phyloP scores from a whole-genome alignment of 2,888 invertebrate species.

The Cephus nigrinus region DNA sequence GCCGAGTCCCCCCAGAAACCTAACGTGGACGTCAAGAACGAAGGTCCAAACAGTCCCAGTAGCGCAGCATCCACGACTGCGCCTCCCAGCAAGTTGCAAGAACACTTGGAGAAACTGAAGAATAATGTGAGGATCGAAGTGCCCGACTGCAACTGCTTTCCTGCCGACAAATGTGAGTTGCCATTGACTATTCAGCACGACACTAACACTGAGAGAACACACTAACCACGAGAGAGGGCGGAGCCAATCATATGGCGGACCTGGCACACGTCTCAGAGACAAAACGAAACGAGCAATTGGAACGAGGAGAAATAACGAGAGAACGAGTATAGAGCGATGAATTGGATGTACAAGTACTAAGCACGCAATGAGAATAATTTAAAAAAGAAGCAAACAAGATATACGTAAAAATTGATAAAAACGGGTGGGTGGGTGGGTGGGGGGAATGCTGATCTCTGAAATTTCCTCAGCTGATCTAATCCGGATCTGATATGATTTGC shows the following conservation, averaged over 20 bases:
- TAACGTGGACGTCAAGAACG: conserved; percentile 58
- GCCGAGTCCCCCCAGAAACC: conserved; percentile 66
- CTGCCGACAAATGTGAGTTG: conserved; percentile 78
- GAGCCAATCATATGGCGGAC: background rate
- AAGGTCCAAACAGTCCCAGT: conserved; percentile 62
- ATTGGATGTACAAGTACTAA: background rate
- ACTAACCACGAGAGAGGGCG: conserved; percentile 47
- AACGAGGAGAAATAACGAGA: conserved; percentile 6
- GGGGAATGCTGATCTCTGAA: background rate
- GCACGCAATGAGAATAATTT: conserved; percentile 2
- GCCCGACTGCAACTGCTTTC: conserved; percentile 90
- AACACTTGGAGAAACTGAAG: conserved; percentile 71
- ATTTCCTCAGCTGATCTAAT: background rate
- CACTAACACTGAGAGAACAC: conserved; percentile 59
- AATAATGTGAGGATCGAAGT: conserved; percentile 84
- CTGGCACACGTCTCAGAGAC: background rate
- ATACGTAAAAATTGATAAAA: background rate
- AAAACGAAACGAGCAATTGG: background rate
- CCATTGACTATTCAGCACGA: conserved; percentile 55
- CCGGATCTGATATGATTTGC: background rate
- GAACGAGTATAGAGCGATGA: conserved; percentile 16
- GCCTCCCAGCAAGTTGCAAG: conserved; percentile 71
- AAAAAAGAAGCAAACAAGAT: conserved; percentile 10
- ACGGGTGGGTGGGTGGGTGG: background rate
- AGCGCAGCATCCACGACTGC: conserved; percentile 63